Percentiles rank a stretch among this genome's conserved stretches.
phyloP scores from a whole-genome alignment of 64 coral and sea anemone species.

The Trachythela sp. region DNA sequence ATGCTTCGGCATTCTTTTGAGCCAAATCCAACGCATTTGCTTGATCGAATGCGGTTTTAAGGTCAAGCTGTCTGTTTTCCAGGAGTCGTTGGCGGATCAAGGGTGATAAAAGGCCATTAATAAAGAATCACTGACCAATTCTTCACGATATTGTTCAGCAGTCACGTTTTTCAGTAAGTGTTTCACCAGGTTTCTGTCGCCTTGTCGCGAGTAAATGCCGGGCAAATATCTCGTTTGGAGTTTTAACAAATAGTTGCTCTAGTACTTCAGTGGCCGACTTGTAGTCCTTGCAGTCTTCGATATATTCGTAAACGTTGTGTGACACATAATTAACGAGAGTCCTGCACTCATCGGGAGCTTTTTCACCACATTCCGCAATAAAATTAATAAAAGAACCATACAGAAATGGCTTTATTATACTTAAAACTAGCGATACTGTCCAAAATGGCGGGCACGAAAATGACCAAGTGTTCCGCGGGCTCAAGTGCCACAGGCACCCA shows the following conservation, averaged over 20 bases:
- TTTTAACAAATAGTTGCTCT: not conserved
- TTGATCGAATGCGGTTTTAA: too few relatives aligned
- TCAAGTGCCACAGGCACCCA: too few relatives aligned
- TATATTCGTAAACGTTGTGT: constrained; percentile 36
- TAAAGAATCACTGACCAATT: constrained; percentile 21
- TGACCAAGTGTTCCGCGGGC: too few relatives aligned
- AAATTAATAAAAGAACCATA: constrained; percentile 43
- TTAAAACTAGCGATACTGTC: too few relatives aligned
- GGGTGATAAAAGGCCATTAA: not conserved
- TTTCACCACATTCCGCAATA: constrained; percentile 20
- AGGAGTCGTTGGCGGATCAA: not conserved
- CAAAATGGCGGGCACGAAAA: too few relatives aligned
- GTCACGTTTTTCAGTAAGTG: not conserved
- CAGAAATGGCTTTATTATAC: too few relatives aligned
- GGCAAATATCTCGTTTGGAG: not conserved
- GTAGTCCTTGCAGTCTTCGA: not conserved
- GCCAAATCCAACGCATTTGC: too few relatives aligned
- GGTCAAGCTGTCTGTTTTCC: constrained; percentile 32
- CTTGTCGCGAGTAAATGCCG: not conserved
- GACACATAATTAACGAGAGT: constrained; percentile 46
- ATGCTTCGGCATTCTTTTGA: too few relatives aligned
- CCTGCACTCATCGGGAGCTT: constrained; percentile 12
- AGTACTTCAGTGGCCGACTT: not conserved
- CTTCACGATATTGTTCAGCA: not conserved
- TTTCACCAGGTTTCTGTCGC: not conserved